Percentiles rank a stretch among this genome's conserved stretches.
phyloP scores from a whole-genome alignment of 2,888 invertebrate species.

The Pristionchus entomophagus region DNA sequence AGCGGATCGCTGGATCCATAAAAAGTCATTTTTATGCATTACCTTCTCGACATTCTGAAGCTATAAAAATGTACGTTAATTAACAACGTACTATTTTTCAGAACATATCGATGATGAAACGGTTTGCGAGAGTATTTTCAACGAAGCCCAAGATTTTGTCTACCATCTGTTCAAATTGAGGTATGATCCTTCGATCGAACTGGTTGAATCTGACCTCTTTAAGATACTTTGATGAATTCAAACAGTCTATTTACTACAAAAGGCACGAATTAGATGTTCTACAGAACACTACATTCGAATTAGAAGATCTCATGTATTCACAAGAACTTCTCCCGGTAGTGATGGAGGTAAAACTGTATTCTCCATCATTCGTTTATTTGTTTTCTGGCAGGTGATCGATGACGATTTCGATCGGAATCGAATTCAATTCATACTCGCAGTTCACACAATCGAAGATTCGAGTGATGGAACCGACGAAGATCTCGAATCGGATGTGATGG shows the following conservation, averaged over 20 bases:
- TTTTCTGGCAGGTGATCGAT: conserved; percentile 51
- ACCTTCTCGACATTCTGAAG: no score
- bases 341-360: conserved; percentile 83
- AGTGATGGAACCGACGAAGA: conserved; percentile 80
- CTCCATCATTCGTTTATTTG: neutral
- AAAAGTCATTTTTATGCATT: neutral
- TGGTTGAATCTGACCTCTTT: conserved; percentile 52
- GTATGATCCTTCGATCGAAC: neutral
- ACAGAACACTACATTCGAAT: conserved; percentile 37
- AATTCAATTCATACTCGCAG: conserved; percentile 58
- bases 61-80: no score
- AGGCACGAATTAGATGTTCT: conserved; percentile 94
- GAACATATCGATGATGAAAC: neutral
- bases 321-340: conserved; percentile 93
- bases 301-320: conserved; percentile 91
- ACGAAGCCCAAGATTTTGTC: conserved; percentile 59
- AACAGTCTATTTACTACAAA: conserved; percentile 89
- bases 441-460: conserved; percentile 76
- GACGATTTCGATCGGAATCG: conserved; percentile 51
- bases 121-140: conserved; percentile 47
- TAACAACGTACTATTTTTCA: neutral
- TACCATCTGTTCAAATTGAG: conserved; percentile 57
- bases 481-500: conserved; percentile 89
- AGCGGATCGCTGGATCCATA: neutral
- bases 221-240: conserved; percentile 86